Evolutionary conservation across 37 sponge, comb jelly and placozoan genomes (phyloP).

Genomic region (Amphimedon queenslandica): DNA sequence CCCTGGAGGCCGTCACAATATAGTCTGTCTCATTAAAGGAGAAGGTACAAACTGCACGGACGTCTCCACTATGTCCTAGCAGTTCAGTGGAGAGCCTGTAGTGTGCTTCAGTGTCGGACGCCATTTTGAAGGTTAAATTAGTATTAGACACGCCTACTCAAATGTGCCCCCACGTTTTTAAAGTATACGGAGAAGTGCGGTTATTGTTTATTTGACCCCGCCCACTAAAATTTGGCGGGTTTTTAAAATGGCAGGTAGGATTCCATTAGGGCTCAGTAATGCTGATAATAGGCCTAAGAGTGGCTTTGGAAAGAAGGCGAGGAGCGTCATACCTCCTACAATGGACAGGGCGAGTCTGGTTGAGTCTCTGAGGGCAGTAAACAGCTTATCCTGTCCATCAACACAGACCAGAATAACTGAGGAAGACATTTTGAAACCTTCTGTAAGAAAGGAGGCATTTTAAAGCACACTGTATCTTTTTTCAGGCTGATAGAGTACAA

Average conservation of each 20-base stretch:
- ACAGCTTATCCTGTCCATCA: no score
- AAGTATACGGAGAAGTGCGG: no score
- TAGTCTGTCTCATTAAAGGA: conserved; percentile 15
- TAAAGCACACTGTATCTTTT: background rate
- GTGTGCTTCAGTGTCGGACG: background rate
- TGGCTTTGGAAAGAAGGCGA: background rate
- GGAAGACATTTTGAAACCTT: background rate
- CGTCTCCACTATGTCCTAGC: conserved; percentile 59
- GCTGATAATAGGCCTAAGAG: background rate
- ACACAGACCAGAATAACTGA: no score
- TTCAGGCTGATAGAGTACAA: background rate
- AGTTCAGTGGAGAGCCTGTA: conserved; percentile 57
- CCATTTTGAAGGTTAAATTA: background rate
- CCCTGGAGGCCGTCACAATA: conserved; percentile 57
- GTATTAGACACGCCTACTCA: background rate
- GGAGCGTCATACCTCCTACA: background rate
- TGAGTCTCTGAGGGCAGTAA: background rate
- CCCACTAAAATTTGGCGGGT: no score
- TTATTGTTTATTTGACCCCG: no score
- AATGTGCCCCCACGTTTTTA: background rate
- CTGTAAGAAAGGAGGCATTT: background rate
- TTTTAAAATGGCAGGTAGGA: no score
- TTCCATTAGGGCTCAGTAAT: background rate
- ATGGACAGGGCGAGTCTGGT: background rate
- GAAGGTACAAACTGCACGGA: conserved; percentile 32